phyloP scores from a whole-genome alignment of 2,797 vertebrate species.

The Platyrinchus mystaceus region DNA sequence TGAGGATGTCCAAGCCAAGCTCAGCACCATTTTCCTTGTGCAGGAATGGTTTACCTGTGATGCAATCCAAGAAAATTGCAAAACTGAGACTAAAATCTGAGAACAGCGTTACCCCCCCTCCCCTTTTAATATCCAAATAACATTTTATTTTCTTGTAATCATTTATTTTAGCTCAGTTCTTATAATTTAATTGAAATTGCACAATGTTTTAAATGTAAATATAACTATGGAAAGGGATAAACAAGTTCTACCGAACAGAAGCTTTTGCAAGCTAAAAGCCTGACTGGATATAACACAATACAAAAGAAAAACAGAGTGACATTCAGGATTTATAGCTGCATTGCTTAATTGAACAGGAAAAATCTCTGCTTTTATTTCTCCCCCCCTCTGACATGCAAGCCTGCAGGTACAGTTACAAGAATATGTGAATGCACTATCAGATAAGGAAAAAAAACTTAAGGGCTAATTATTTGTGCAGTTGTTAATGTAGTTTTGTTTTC shows the following conservation, averaged over 20 bases:
- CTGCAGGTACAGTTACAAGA: not conserved
- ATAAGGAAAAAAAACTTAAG: not conserved
- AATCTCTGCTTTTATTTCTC: not conserved
- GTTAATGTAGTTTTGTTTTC: not conserved
- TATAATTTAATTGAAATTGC: not conserved
- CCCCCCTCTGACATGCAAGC: not conserved
- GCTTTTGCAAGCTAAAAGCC: not conserved
- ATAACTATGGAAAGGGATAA: not conserved
- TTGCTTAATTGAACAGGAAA: not conserved
- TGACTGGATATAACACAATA: not conserved
- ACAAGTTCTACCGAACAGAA: not conserved
- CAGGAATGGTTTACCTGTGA: not conserved
- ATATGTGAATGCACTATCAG: not conserved
- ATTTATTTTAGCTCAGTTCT: not conserved
- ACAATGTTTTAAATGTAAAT: not conserved
- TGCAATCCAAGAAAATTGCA: not conserved
- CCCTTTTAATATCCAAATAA: not conserved
- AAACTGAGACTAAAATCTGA: not conserved
- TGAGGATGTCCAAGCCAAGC: not conserved
- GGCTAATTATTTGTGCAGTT: not conserved
- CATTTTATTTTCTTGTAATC: not conserved
- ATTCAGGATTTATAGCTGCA: not conserved
- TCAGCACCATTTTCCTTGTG: not conserved
- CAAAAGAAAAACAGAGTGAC: not conserved
- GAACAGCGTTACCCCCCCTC: not conserved